phyloP scores from a whole-genome alignment of 2,888 invertebrate species.

The Amphipoea lucens region DNA sequence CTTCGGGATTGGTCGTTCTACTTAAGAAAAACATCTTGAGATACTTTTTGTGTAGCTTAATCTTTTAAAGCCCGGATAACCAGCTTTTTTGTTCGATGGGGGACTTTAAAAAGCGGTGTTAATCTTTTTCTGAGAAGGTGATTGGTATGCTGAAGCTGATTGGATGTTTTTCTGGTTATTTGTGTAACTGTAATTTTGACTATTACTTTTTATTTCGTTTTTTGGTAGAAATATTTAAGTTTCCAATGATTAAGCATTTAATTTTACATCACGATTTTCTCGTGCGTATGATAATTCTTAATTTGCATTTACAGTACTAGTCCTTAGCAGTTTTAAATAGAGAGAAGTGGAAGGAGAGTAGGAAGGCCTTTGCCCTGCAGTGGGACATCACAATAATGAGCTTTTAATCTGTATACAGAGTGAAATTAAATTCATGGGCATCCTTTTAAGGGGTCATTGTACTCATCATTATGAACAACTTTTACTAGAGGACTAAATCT shows the following conservation, averaged over 20 bases:
- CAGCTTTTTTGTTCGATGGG: constrained; percentile 40
- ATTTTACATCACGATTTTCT: neutral
- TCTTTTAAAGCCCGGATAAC: constrained; percentile 56
- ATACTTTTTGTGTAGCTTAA: constrained; percentile 60
- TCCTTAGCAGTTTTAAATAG: no score
- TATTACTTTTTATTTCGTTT: neutral
- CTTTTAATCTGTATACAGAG: no score
- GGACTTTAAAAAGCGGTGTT: constrained; percentile 30
- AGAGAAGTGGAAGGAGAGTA: no score
- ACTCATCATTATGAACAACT: no score
- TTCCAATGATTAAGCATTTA: neutral
- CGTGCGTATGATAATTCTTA: neutral
- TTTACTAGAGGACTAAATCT: no score
- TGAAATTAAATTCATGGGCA: no score
- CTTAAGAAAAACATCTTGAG: constrained; percentile 57
- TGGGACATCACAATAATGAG: no score
- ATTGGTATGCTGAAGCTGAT: constrained; percentile 31
- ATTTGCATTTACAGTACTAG: neutral
- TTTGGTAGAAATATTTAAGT: neutral
- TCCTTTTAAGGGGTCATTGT: no score
- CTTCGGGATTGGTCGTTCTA: constrained; percentile 54
- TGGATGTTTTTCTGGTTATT: neutral
- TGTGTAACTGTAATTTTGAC: neutral
- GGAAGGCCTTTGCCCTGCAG: no score
- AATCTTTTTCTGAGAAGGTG: constrained; percentile 19